These are phyloP conservation scores for Zaprionus taronus DNA, from an alignment of 1,140 invertebrate species.

Conservation along the genomic window DNA sequence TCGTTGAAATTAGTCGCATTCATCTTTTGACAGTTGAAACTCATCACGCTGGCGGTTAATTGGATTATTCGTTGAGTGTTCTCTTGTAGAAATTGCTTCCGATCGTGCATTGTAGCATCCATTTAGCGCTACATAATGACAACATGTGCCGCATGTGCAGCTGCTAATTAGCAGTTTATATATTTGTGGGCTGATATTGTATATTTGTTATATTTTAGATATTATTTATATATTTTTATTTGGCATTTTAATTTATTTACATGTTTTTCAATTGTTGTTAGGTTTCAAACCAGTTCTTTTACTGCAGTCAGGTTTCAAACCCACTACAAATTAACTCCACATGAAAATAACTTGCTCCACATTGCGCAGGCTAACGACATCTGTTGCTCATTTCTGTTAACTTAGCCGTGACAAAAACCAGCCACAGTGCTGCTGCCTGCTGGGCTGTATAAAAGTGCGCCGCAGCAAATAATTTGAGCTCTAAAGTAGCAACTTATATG, in stretches of 20 bases:
- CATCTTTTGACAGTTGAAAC: conserved; percentile 74
- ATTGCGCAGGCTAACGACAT: not conserved
- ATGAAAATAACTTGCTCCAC: not conserved
- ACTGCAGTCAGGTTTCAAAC: not conserved
- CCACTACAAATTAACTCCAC: not conserved
- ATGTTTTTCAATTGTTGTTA: not conserved
- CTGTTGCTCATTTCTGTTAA: not conserved
- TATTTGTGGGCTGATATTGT: not conserved
- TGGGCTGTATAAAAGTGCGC: not conserved
- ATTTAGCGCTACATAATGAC: not conserved
- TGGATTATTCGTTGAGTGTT: conserved; percentile 78
- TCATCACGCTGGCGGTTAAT: conserved; percentile 78
- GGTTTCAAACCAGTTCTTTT: no score
- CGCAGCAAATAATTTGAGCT: not conserved
- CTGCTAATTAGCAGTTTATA: not conserved
- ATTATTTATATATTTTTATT: not conserved
- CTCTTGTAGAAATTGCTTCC: conserved; percentile 15
- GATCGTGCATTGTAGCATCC: not conserved
- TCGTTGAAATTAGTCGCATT: conserved; percentile 62
- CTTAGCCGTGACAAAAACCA: not conserved
- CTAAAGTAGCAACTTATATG: not conserved
- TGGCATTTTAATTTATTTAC: not conserved
- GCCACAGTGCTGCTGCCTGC: not conserved
- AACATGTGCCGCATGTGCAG: not conserved
- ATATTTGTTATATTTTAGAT: not conserved